A percentile compares a stretch with the other conserved stretches of the same genome.
phyloP scores from a whole-genome alignment of 2,888 invertebrate genomes.

The Ectemnius continuus region DNA sequence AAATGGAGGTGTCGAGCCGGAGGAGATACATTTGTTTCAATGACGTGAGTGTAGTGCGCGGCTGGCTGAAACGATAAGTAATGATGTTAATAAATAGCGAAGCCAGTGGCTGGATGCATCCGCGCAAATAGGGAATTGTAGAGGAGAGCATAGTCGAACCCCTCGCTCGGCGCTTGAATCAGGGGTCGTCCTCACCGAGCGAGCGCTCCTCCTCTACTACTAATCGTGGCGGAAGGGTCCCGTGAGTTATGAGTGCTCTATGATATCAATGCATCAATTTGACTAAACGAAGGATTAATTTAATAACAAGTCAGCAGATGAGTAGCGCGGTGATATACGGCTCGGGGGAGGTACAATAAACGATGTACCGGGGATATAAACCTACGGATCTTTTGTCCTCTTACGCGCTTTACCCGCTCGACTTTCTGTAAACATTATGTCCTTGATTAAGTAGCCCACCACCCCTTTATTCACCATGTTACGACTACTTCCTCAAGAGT shows the following conservation, averaged over 20 bases:
- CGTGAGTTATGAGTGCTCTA: conserved; percentile 77
- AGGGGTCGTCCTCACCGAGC: conserved; percentile 46
- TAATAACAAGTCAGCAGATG: conserved; percentile 77
- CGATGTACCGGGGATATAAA: conserved; percentile 34
- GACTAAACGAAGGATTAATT: conserved; percentile 79
- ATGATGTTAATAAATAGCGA: conserved; percentile 66
- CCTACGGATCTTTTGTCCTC: conserved; percentile 7
- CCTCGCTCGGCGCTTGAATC: conserved; percentile 45
- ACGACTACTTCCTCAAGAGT: too few relatives aligned
- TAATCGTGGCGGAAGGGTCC: conserved; percentile 62
- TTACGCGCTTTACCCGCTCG: conserved; percentile 7
- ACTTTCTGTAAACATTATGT: not conserved
- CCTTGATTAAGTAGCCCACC: too few relatives aligned
- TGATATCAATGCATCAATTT: conserved; percentile 78
- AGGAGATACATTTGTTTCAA: conserved; percentile 48
- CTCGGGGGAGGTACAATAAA: conserved; percentile 63
- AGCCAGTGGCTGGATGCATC: conserved; percentile 38
- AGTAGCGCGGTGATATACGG: conserved; percentile 72
- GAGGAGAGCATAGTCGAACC: conserved; percentile 25
- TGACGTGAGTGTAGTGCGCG: conserved; percentile 57
- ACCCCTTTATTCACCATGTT: too few relatives aligned
- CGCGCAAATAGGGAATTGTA: conserved; percentile 51
- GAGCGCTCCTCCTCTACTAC: conserved; percentile 36
- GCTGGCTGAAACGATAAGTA: conserved; percentile 65
- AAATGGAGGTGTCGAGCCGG: conserved; percentile 21